Percentiles rank a stretch among this genome's conserved stretches.
These are phyloP conservation scores for Maccullochella peelii DNA, from an alignment of 2,113 vertebrate genomes.

Conservation along the genomic window DNA sequence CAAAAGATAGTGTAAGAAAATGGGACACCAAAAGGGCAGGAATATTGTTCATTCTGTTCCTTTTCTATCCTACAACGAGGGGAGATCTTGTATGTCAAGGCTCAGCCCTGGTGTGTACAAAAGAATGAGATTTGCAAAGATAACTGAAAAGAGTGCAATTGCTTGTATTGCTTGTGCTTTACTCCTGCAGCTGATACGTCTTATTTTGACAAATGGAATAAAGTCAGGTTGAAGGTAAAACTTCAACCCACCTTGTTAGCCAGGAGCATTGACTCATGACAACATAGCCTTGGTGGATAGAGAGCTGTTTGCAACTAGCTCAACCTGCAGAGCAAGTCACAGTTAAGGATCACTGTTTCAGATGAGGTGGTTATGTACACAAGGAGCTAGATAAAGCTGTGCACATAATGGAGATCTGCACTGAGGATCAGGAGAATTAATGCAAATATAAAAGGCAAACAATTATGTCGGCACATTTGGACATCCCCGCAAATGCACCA, in stretches of 20 bases:
- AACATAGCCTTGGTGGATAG: not conserved
- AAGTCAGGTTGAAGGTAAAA: constrained; percentile 3
- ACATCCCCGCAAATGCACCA: not conserved
- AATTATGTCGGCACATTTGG: not conserved
- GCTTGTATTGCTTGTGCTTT: constrained; percentile 18
- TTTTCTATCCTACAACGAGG: not conserved
- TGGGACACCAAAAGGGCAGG: not conserved
- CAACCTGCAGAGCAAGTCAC: constrained; percentile 42
- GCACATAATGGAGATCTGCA: not conserved
- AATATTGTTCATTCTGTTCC: not conserved
- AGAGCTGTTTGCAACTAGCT: constrained; percentile 35
- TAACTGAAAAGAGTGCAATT: constrained; percentile 39
- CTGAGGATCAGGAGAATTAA: not conserved
- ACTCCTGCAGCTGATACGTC: constrained; percentile 20
- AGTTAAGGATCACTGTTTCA: not conserved
- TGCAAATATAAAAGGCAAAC: not conserved
- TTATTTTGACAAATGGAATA: constrained; percentile 39
- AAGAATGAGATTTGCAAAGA: constrained; percentile 43
- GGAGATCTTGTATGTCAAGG: constrained; percentile 6
- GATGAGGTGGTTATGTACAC: not conserved
- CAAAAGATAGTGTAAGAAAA: not conserved
- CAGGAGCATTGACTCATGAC: constrained; percentile 32
- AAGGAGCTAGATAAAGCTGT: not conserved
- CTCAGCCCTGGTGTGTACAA: constrained; percentile 6
- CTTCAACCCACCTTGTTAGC: constrained; percentile 32